These are phyloP conservation scores for Digitonthophagus gazella DNA, from an alignment of 2,888 invertebrate species.

Conservation along the genomic window DNA sequence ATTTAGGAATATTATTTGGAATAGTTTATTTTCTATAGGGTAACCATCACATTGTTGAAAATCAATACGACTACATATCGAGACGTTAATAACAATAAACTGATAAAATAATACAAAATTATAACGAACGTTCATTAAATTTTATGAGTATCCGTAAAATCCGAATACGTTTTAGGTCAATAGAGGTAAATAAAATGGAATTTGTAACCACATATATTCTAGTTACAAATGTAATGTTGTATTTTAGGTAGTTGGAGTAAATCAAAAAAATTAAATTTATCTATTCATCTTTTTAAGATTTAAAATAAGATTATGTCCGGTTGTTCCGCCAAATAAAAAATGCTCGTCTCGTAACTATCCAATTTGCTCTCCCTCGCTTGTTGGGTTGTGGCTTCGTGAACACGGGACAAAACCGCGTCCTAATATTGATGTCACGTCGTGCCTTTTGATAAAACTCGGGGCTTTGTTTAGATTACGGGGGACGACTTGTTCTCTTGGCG, in stretches of 20 bases:
- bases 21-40: too few relatives aligned
- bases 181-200: not conserved
- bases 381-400: not conserved
- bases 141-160: not conserved
- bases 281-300: not conserved
- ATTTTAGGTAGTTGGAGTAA: not conserved
- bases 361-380: not conserved
- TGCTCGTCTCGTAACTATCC: conserved; percentile 19
- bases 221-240: not conserved
- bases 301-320: not conserved
- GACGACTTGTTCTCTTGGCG: conserved; percentile 6
- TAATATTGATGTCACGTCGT: conserved; percentile 22
- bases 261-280: not conserved
- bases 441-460: conserved; percentile 20
- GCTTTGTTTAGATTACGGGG: conserved; percentile 21
- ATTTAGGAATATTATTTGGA: too few relatives aligned
- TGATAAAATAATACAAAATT: not conserved
- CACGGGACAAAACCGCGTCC: not conserved
- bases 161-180: not conserved
- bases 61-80: not conserved
- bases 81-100: not conserved
- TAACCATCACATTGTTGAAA: too few relatives aligned
- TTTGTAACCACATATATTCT: too few relatives aligned
- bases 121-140: not conserved
- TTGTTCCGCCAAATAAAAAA: conserved; percentile 10